These are phyloP conservation scores for Autographa pulchrina DNA, from an alignment of 2,888 invertebrate species.

Conservation along the genomic window DNA sequence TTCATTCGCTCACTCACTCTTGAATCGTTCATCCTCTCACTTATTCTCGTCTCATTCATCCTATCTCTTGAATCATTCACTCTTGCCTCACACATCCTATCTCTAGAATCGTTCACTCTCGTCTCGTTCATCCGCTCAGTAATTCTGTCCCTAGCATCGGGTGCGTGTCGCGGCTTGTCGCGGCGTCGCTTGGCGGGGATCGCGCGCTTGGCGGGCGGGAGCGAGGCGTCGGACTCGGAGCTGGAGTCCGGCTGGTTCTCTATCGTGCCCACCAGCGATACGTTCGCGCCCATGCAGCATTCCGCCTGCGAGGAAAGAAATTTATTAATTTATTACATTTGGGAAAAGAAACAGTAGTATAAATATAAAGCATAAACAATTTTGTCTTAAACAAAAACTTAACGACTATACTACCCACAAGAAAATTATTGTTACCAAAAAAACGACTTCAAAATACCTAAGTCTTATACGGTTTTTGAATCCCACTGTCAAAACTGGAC, in stretches of 20 bases:
- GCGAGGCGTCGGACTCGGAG: constrained; percentile 83
- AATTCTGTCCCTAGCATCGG: constrained; percentile 22
- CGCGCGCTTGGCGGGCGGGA: constrained; percentile 84
- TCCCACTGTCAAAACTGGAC: neutral
- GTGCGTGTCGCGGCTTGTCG: no score
- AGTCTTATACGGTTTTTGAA: no score
- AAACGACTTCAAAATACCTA: no score
- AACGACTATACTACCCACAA: no score
- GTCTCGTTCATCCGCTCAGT: constrained; percentile 58
- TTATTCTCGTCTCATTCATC: constrained; percentile 53
- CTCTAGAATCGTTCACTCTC: constrained; percentile 37
- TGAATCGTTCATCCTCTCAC: constrained; percentile 53
- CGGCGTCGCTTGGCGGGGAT: constrained; percentile 63
- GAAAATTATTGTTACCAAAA: no score
- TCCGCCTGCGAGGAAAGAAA: constrained; percentile 76
- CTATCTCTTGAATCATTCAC: constrained; percentile 42
- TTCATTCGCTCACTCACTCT: constrained; percentile 36
- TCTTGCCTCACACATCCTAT: constrained; percentile 52
- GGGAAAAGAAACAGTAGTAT: no score
- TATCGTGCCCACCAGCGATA: constrained; percentile 85
- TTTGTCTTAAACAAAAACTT: neutral
- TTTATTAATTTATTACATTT: neutral
- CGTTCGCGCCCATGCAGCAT: constrained; percentile 83
- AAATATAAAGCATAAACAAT: neutral
- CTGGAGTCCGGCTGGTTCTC: constrained; percentile 87